Evolutionary conservation across 1,140 invertebrate species (phyloP), one percentile per base, ranked within the genome.

Genomic region (Aphidius gifuensis): DNA sequence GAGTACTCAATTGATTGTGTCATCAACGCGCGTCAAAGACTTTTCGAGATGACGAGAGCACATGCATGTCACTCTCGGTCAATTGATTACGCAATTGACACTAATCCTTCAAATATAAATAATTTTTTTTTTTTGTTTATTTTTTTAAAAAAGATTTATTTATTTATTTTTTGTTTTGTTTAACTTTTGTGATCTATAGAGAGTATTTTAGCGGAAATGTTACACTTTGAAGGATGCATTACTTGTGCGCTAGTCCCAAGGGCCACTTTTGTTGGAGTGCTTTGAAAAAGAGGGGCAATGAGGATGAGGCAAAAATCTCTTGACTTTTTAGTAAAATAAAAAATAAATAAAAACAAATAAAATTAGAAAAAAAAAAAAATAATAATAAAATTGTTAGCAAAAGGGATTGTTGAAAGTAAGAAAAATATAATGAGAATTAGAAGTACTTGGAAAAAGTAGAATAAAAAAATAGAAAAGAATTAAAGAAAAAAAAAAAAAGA

Each of bases 151-250:
- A 23, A 21, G 56, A 38, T 48, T 16, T 42, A 23, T 56, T 45
- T 5, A 16, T 39, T 57, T 11, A 57, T 56, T 56, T 53, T 58
- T 50, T 53, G 23, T 32, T 2, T 32, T 32, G 23, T 32, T 32
- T 4, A 32, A 32, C 23, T 32, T 32, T 32, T 32, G 23, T 32
- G 23, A 32, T 32, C 23, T 32, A 32, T 32, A 32, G 23, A 32
- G 23, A 32, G 23, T 32, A 32, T 32, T 32, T 32, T 32, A 32
- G 4, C 23, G 66, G 50, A 64, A 67, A 61, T 60, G 55, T 64
- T 60, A 59, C 39, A 59, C 60, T 67, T 62, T 67, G 62, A 54
- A 44, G 63, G 47, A 57, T 48, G 56, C 60, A 67, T 67, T 64
- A 62, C 51, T 47, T 54, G 58, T 60, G 60, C 45, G 47, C 47